Evolutionary conservation across 2,113 vertebrate species (phyloP), one percentile per base, ranked within the genome.

Genomic region (Lepus timidus): DNA sequence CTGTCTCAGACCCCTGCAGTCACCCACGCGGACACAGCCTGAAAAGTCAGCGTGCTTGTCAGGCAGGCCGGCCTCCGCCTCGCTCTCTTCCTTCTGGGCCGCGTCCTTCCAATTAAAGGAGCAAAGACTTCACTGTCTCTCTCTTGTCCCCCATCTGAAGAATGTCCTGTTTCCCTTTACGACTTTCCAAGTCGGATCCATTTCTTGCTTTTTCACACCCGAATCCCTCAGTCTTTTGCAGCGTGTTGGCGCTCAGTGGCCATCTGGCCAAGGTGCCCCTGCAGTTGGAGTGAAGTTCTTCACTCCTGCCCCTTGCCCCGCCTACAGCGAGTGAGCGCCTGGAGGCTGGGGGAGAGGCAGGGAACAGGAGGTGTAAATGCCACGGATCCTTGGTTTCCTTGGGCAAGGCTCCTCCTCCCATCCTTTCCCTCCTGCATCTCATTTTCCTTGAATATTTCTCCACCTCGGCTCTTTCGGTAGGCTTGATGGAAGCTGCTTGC

Each of bases 131-230:
- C 65, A 64, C 64, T 25, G 58, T 49, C 22, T 8, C 73, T 67
- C 36, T 58, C 55, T 83, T 78, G 10, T 11, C 83, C 58, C 61
- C 64, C 19, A 85, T 68, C 22, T 80, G 44, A 94, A 89, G 62
- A 52, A 74, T 51, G 76, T 78, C 85, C 44, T 44, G 44, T 62
- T 78, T 85, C 13, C 23, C 20, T 91, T 68, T 25, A 9, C 36
- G 23, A 88, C 78, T 85, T 33, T 79, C 23, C 16, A 27, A 70
- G 39, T 80, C 20, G 16, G 82, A 9, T 65, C 22, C 11, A 1
- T 44, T 78, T 76, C 85, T 82, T 52, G 44, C 87, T 88, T 79
- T 71, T 87, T 75, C 6, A 13, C 23, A 23, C 25, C 39, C 17
- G 74, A 52, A 61, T 20, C 73, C 62, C 33, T 51, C 39, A 58